phyloP scores from a whole-genome alignment of 2,888 invertebrate genomes.

The Taenaris catops region DNA sequence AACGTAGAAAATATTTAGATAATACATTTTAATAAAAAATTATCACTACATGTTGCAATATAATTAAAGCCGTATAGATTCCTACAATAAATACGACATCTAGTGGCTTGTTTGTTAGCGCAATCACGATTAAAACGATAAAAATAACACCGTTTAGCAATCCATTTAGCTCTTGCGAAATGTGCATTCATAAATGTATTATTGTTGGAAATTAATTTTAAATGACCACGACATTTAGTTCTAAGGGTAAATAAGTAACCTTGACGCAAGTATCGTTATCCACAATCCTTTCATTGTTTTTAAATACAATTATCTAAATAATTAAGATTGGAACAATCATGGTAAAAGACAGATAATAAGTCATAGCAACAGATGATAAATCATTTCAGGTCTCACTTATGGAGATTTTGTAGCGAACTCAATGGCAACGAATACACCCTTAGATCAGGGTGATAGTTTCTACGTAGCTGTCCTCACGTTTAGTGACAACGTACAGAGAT shows the following conservation, averaged over 20 bases:
- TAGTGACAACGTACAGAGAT: constrained; percentile 17
- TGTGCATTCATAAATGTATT: constrained; percentile 4
- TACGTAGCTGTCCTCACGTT: constrained; percentile 17
- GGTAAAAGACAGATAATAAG: too few species aligned
- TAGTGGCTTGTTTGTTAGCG: not conserved
- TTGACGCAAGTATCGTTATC: too few species aligned
- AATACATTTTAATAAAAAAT: too few species aligned
- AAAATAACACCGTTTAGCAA: constrained; percentile 4
- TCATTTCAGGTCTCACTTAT: constrained; percentile 13
- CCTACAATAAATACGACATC: too few species aligned
- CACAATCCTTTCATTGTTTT: too few species aligned
- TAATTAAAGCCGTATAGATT: too few species aligned
- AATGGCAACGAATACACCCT: not conserved
- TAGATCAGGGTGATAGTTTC: constrained; percentile 24
- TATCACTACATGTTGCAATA: too few species aligned
- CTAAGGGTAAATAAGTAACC: too few species aligned
- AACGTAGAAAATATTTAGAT: too few species aligned
- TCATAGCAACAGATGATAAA: too few species aligned
- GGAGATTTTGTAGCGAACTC: constrained; percentile 5
- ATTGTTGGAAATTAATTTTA: constrained; percentile 1
- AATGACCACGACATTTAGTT: not conserved
- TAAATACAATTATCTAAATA: too few species aligned
- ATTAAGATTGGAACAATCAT: too few species aligned
- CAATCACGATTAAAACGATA: constrained; percentile 1
- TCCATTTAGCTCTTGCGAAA: constrained; percentile 3